Percentiles rank a stretch among this genome's conserved stretches.
These are phyloP conservation scores for Lasioglossum morio DNA, from an alignment of 2,888 invertebrate species.

Conservation along the genomic window DNA sequence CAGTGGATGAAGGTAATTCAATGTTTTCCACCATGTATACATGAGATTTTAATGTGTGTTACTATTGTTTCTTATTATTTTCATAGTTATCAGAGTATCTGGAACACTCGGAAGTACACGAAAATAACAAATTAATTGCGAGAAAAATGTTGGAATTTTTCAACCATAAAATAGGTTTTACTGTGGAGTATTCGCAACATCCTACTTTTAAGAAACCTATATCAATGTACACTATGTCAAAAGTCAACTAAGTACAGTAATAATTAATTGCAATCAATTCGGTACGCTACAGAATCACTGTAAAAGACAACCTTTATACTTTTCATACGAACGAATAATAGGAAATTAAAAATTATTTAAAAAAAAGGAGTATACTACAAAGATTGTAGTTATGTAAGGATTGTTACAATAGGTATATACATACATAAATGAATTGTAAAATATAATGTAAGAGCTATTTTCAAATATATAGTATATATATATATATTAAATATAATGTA, in stretches of 20 bases:
- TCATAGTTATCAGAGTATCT: slow-evolving; percentile 88
- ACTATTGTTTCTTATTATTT: slow-evolving; percentile 25
- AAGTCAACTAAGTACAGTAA: slow-evolving; percentile 28
- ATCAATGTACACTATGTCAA: slow-evolving; percentile 75
- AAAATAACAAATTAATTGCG: slow-evolving; percentile 89
- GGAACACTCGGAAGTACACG: slow-evolving; percentile 89
- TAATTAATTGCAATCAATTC: neutral
- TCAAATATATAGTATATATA: neutral
- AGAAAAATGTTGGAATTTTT: slow-evolving; percentile 89
- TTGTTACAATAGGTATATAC: neutral
- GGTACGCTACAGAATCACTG: neutral
- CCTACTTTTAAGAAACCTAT: slow-evolving; percentile 85
- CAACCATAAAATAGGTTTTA: slow-evolving; percentile 87
- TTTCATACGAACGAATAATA: neutral
- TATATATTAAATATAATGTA: neutral
- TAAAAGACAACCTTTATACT: neutral
- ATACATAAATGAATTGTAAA: neutral
- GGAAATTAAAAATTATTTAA: neutral
- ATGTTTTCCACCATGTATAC: neutral
- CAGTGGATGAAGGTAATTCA: slow-evolving; percentile 91
- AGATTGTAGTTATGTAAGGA: neutral
- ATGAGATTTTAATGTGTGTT: slow-evolving; percentile 2
- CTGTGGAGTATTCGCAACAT: slow-evolving; percentile 86
- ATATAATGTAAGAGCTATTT: neutral
- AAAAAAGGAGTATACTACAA: neutral